A percentile compares a stretch with the other conserved stretches of the same genome.
Evolutionary conservation across 2,797 vertebrate genomes (phyloP).

Genomic region (Cryptoprocta ferox): DNA sequence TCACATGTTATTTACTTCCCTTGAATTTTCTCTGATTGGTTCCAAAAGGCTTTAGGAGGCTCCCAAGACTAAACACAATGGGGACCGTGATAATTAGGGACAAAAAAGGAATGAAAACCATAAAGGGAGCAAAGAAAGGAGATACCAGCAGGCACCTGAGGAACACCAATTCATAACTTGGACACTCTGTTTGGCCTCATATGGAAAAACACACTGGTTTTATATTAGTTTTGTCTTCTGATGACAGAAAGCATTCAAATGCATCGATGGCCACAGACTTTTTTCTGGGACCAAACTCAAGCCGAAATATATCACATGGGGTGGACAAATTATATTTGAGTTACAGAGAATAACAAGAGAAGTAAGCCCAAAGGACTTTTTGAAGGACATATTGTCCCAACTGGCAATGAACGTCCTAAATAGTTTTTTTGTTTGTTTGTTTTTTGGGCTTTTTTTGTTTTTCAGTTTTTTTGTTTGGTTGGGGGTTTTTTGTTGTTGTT

Average conservation of each 20-base stretch:
- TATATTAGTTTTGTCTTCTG: not conserved
- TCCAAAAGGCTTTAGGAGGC: constrained; percentile 63
- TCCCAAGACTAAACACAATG: constrained; percentile 51
- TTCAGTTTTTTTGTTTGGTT: no score
- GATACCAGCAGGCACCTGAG: not conserved
- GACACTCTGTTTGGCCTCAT: not conserved
- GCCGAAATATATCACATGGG: not conserved
- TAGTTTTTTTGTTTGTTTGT: not conserved
- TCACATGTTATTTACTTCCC: constrained; percentile 62
- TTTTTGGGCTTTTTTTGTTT: no score
- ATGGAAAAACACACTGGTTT: constrained; percentile 12
- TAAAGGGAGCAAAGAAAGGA: not conserved
- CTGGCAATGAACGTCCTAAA: not conserved
- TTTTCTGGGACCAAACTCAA: constrained; percentile 46
- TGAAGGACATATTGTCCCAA: not conserved
- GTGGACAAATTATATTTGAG: constrained; percentile 49
- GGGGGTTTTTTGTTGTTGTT: no score
- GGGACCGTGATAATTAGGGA: not conserved
- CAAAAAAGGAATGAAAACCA: not conserved
- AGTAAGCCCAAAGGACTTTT: constrained; percentile 12
- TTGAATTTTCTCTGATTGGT: constrained; percentile 54
- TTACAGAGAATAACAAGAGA: constrained; percentile 35
- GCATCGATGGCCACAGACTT: not conserved
- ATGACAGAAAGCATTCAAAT: not conserved
- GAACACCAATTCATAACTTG: not conserved